Conservation (phyloP, 1,140 invertebrate genomes). For the Whitmania pigra region DNA sequence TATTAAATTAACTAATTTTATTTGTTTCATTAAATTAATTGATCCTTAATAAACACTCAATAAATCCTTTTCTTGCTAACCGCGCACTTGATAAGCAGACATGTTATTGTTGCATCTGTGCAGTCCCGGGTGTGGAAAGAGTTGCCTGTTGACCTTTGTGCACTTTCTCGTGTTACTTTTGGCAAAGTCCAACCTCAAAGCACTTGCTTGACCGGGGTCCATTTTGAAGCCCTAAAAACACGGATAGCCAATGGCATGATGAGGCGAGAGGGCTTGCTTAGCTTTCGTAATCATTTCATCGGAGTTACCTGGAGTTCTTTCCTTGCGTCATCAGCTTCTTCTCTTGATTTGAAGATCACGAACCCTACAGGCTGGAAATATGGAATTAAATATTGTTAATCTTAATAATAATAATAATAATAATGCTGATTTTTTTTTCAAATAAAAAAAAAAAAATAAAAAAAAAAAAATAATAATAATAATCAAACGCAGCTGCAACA, state of each 20-base stretch:
- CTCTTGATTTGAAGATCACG: conserved; percentile 93
- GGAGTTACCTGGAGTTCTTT: conserved; percentile 84
- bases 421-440: too few species aligned
- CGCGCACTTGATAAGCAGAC: background rate
- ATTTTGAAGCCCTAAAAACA: conserved; percentile 90
- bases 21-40: too few species aligned
- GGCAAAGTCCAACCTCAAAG: conserved; percentile 99
- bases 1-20: too few species aligned
- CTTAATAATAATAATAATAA: too few species aligned
- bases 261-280: too few species aligned
- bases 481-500: too few species aligned
- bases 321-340: conserved; percentile 93
- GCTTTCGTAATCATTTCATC: too few species aligned
- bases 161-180: conserved; percentile 99
- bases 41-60: too few species aligned
- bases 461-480: too few species aligned
- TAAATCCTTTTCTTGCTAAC: too few species aligned
- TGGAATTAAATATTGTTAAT: background rate
- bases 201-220: conserved; percentile 99
- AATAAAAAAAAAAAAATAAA: too few species aligned
- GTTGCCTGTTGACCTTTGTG: conserved; percentile 77
- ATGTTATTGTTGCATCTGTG: background rate
- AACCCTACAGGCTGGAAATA: conserved; percentile 83
- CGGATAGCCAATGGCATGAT: background rate
- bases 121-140: background rate